Base-by-base conservation (phyloP, 2,888 invertebrate species). In the Spodoptera littoralis region DNA sequence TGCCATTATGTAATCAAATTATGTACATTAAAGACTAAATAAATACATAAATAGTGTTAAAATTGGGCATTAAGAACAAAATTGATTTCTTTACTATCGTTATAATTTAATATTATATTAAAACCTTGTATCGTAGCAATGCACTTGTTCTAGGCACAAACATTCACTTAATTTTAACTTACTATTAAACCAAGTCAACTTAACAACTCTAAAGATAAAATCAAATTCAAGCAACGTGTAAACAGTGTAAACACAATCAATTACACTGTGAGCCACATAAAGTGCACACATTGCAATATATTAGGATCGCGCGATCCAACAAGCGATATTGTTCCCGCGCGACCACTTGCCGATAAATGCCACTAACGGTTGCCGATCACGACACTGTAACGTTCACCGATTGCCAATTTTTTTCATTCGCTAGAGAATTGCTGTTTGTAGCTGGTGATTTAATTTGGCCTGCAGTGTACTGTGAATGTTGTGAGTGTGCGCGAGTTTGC, bases 281-380 rank as follows among this genome's bases (percentile, higher is more conserved):
- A 80, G 70, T 76, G 80, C 79, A 82, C 80, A 73, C 71, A 65
- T 63, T 64, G 72, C 74, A 63, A 82, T 79, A 80, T 73, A 77
- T 79, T 71, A 73, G 71, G 65, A 61, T 79, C 72, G 80, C 79
- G 75, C 85, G 77, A 78, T 87, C 80, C 81, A 79, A 80, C 61
- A 49, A 69, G 56, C 74, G 76, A 81, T 87, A 91, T 90, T 83
- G 87, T 81, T 89, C 91, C 91, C 91, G 79, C 55, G 88, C 83
- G 91, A 77, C 84, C 85, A 88, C 84, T 92, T 89, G 78, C 61
- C 80, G 81, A 73, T 79, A 79, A 79, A 79, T 73, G 44, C 65
- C 68, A 64, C 76, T 79, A 77, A 80, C 79, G 84, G 86, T 87
- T 89, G 85, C 84, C 83, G 79, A 80, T 79, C 77, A 78, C 76